phyloP scores from a whole-genome alignment of 2,888 invertebrate genomes.

The Parnassius apollo region DNA sequence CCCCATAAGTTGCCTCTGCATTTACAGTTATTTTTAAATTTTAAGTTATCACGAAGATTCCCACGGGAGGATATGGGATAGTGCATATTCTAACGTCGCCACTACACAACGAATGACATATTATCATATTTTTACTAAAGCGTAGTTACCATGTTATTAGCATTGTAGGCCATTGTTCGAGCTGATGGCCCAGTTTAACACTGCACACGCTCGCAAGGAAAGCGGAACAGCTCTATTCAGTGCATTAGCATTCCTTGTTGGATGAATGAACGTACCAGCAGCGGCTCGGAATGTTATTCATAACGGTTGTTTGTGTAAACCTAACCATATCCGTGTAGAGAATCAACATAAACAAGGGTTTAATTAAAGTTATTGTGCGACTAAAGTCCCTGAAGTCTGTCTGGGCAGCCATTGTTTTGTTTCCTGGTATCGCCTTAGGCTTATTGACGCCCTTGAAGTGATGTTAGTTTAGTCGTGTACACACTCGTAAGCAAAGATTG shows the following conservation, averaged over 20 bases:
- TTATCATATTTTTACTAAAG: conserved; percentile 1
- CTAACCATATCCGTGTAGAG: conserved; percentile 5
- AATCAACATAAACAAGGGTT: conserved; percentile 14
- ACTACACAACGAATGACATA: background rate
- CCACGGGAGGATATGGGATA: too few species aligned
- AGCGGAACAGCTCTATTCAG: conserved; percentile 42
- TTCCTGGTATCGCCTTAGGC: background rate
- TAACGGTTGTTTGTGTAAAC: conserved; percentile 17
- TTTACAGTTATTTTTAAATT: too few species aligned
- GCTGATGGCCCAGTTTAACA: conserved; percentile 51
- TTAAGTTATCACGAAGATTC: too few species aligned
- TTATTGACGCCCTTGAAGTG: too few species aligned
- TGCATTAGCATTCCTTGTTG: conserved; percentile 44
- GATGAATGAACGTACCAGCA: conserved; percentile 47
- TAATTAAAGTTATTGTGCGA: conserved; percentile 9
- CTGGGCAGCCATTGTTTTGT: conserved; percentile 14
- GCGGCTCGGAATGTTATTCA: conserved; percentile 34
- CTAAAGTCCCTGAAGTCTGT: background rate
- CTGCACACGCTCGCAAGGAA: conserved; percentile 46
- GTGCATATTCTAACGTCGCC: too few species aligned
- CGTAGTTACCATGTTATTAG: conserved; percentile 29
- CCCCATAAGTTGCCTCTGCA: too few species aligned
- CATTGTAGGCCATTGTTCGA: conserved; percentile 41
- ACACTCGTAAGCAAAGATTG: too few species aligned
- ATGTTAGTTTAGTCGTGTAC: too few species aligned